Percentiles rank a stretch among this genome's conserved stretches.
phyloP scores from a whole-genome alignment of 2,113 vertebrate species.

The Falcunculus frontatus region DNA sequence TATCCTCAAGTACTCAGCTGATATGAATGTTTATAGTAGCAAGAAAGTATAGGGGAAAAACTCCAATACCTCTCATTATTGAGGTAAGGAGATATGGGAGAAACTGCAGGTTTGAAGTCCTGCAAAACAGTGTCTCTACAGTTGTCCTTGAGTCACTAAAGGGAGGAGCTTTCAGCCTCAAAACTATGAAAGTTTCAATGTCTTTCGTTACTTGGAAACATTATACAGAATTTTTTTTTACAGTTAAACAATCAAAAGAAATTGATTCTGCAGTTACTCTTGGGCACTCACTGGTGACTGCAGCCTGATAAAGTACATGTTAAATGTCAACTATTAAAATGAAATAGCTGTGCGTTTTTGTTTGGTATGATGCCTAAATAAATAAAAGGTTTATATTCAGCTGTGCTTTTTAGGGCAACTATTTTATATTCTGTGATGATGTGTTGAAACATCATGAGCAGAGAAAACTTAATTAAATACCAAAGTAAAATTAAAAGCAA shows the following conservation, averaged over 20 bases:
- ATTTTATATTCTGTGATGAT: neutral
- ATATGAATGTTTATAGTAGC: neutral
- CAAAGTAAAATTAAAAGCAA: neutral
- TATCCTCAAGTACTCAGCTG: neutral
- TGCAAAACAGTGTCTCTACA: neutral
- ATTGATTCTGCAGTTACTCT: neutral
- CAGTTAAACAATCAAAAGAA: neutral
- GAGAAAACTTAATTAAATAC: neutral
- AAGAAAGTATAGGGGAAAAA: neutral
- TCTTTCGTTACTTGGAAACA: neutral
- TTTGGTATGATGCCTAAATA: neutral
- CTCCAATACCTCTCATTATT: neutral
- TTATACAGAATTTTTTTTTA: accelerated
- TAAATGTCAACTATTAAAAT: neutral
- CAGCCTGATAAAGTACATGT: neutral
- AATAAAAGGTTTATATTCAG: neutral
- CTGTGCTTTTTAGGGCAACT: neutral
- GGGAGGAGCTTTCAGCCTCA: neutral
- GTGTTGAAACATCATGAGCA: neutral
- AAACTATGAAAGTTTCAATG: neutral
- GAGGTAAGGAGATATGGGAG: neutral
- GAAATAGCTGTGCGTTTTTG: neutral
- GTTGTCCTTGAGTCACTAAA: neutral
- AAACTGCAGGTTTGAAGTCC: neutral
- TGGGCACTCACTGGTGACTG: neutral